Base-by-base conservation (phyloP, 2,113 vertebrate species). In the Corapipo altera region DNA sequence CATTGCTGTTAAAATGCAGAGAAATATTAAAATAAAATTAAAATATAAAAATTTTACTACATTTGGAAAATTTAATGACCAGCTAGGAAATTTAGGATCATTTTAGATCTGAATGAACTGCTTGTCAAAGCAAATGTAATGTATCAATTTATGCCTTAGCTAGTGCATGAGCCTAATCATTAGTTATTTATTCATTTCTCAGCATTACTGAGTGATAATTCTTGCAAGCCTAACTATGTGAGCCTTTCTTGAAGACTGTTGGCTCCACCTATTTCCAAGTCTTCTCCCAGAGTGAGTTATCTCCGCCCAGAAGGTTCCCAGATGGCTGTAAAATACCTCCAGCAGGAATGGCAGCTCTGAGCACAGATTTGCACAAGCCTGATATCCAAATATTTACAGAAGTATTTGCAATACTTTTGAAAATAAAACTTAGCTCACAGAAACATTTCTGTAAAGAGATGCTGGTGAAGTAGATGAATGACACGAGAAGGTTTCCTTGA, bases 81-180 rank as follows among this genome's bases (percentile, higher is more conserved):
- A 41, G 22, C 39, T 77, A 37, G 52, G 52, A 87, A 84, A 84
- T 57, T n/a, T 33, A 49, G 55, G n/a, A 66, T 91, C 27, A 64
- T 58, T 84, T 70, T 59, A 52, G 43, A 70, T 51, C 62, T 78
- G 72, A 92, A 88, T 88, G 55, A 95, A 67, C 82, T 82, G 58
- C 88, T 96, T 91, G 72, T 90, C 75, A 83, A 91, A 95, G 62
- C 30, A 52, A 89, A 82, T 37, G 41, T 43, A 39, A n/a, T 32
- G 35, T 37, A 64, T 65, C 37, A 22, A 1, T 83, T 54, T 61
- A 48, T 74, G 67, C 71, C 26, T 70, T 91, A 37, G 59, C 30
- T 27, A 10, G 21, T 35, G 72, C 20, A 28, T 24, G 2, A 62
- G 51, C 55, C 23, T 61, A 61, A 41, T 73, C 3, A 7, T 72